Base-by-base conservation (phyloP, 2,797 vertebrate genomes). In the Amphiprion clarkii region DNA sequence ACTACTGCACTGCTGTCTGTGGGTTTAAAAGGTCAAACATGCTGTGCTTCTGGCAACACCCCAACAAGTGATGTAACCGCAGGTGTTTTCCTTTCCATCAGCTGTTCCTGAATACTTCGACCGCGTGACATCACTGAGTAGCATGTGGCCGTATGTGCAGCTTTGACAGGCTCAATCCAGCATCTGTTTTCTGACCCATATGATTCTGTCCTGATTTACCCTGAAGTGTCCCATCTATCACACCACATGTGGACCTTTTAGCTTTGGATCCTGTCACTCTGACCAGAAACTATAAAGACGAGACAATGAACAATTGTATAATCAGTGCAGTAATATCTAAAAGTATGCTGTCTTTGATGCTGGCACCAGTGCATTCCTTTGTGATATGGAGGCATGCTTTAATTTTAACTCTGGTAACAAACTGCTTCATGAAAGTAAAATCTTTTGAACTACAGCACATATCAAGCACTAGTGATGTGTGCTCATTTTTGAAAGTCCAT, bases 61-160 rank as follows among this genome's bases (percentile, higher is more conserved):
- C 54, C 21, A 59, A 70, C 40, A n/a, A 70, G 3, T 65, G 54
- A 89, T 60, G 33, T 7, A 40, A 31, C 49, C 46, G 59, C 74
- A 74, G 69, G 62, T 54, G 71, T 49, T 79, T 79, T 8, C 57
- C 44, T 25, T 4, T 46, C 59, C 33, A 44, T 76, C 81, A 64
- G 61, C 75, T 61, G 59, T 8, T 67, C 42, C 53, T 61, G 52
- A 69, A 53, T 55, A 16, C 67, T 53, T 29, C 46, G 42, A 1
- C 59, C 21, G 39, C 33, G 48, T 71, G 63, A 55, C 60, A 57
- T 75, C 71, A 58, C 57, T 4, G 51, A 31, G 21, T 17, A 21
- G 58, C 14, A 0, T 42, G 51, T 21, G 13, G 48, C 44, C 48
- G 27, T 14, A 9, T 10, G 67, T 25, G 54, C 25, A 31, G 33